A percentile compares a stretch with the other conserved stretches of the same genome.
These are phyloP conservation scores for Xestia ashworthii DNA, from an alignment of 2,888 invertebrate species.

Conservation along the genomic window DNA sequence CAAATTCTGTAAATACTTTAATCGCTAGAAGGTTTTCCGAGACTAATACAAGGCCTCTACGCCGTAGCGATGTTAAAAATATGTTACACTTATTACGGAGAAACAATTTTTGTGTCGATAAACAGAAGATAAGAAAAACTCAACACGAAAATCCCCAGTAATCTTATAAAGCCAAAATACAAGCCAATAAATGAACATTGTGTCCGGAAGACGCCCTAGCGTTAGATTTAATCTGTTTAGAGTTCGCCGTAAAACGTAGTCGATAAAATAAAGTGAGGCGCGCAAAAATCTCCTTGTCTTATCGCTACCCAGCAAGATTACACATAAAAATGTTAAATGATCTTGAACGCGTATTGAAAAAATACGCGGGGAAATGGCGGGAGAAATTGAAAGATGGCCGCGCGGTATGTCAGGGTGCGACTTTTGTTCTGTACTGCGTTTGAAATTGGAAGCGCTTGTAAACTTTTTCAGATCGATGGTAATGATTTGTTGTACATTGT, in stretches of 20 bases:
- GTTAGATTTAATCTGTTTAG: slow-evolving; percentile 89
- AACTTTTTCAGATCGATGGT: not conserved
- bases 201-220: slow-evolving; percentile 78
- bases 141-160: slow-evolving; percentile 54
- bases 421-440: slow-evolving; percentile 24
- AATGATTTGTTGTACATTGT: not conserved
- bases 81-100: slow-evolving; percentile 29
- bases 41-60: not conserved
- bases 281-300: slow-evolving; percentile 87
- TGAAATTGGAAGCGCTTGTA: not conserved
- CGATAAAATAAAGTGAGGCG: slow-evolving; percentile 88
- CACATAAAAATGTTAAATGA: slow-evolving; percentile 91
- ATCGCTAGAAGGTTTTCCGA: not conserved
- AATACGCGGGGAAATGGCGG: slow-evolving; percentile 84
- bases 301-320: slow-evolving; percentile 88
- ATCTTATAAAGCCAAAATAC: slow-evolving; percentile 79
- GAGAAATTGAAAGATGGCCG: slow-evolving; percentile 77
- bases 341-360: slow-evolving; percentile 90
- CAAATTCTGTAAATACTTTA: not conserved
- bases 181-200: slow-evolving; percentile 81
- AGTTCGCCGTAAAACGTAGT: slow-evolving; percentile 86
- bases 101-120: slow-evolving; percentile 36
- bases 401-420: slow-evolving; percentile 65
- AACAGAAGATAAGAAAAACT: slow-evolving; percentile 52
- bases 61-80: not conserved